Conservation (phyloP, 2,113 vertebrate genomes). For the Orientallactaga bullata region DNA sequence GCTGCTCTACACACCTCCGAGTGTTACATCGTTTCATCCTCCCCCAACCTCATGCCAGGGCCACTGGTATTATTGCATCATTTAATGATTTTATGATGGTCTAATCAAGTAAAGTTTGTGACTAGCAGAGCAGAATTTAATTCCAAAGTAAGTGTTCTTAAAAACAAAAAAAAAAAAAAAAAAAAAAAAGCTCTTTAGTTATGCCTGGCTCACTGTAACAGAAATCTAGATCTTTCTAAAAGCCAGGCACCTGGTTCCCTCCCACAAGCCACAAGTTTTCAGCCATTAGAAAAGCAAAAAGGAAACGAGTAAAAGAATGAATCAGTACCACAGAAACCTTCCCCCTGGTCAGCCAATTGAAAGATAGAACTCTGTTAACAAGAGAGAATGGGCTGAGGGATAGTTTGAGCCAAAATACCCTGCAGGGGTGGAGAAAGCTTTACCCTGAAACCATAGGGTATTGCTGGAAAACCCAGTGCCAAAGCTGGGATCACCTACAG, state of each 20-base stretch:
- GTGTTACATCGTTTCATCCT: background rate
- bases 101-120: background rate
- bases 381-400: too few species aligned
- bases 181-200: slow-evolving; percentile 5
- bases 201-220: background rate
- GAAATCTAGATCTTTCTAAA: slow-evolving; percentile 54
- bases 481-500: too few species aligned
- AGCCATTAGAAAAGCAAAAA: background rate
- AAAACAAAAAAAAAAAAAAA: too few species aligned
- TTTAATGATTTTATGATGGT: background rate
- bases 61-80: background rate
- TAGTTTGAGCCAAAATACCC: too few species aligned
- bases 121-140: background rate
- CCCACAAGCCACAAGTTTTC: background rate
- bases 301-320: too few species aligned
- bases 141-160: background rate
- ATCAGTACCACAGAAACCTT: too few species aligned
- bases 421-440: too few species aligned
- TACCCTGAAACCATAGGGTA: too few species aligned
- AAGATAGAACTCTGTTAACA: too few species aligned
- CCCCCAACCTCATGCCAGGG: background rate
- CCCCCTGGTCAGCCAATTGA: too few species aligned
- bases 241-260: background rate
- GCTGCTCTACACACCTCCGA: background rate
- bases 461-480: too few species aligned